Evolutionary conservation across 1,140 invertebrate species (phyloP).

Genomic region (Tetragnatha versicolor): DNA sequence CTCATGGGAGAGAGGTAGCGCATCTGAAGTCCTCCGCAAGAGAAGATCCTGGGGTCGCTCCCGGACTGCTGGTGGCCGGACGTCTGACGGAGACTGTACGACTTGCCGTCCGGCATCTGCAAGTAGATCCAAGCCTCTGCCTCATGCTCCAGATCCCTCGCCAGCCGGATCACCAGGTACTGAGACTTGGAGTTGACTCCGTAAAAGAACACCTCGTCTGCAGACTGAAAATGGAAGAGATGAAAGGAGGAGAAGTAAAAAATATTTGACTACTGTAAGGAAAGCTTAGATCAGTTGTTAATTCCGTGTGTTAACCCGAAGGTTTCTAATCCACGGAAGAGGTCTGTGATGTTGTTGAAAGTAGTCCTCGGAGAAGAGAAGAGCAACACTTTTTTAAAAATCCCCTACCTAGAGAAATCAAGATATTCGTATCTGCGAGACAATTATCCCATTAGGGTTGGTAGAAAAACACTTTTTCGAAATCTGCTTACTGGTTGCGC

Average conservation of each 20-base stretch:
- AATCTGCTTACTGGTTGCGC: no score
- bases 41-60: background rate
- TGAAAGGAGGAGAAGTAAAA: background rate
- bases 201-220: conserved; percentile 44
- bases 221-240: background rate
- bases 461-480: no score
- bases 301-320: no score
- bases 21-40: conserved; percentile 24
- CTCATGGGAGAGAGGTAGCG: conserved; percentile 26
- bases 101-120: background rate
- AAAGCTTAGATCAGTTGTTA: no score
- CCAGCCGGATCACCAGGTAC: background rate
- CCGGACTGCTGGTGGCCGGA: conserved; percentile 2
- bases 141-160: background rate
- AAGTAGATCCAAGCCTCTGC: conserved; percentile 24
- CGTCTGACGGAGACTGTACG: conserved; percentile 1
- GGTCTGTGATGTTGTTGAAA: no score
- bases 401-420: no score
- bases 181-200: conserved; percentile 44
- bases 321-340: no score
- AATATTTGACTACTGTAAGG: no score
- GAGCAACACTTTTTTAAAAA: no score
- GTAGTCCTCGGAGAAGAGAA: no score
- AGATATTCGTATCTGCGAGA: no score
- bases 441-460: no score